These are phyloP conservation scores for Zophobas morio DNA, from an alignment of 1,140 invertebrate genomes.

Conservation along the genomic window DNA sequence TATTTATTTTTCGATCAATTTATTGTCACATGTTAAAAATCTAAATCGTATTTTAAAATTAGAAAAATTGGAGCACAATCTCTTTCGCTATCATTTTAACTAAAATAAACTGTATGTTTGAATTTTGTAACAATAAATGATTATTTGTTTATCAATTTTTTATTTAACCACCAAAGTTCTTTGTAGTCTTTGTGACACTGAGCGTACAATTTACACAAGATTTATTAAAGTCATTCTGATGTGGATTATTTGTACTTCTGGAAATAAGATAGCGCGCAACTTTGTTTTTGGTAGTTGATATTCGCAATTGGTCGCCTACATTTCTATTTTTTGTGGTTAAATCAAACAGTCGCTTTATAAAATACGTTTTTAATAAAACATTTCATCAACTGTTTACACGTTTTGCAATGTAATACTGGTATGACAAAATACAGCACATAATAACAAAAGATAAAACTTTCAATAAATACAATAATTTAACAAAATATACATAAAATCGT, in stretches of 20 bases:
- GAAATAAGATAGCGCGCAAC: too few species aligned
- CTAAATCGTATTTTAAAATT: too few species aligned
- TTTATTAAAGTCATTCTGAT: too few species aligned
- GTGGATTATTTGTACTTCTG: too few species aligned
- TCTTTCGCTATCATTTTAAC: too few species aligned
- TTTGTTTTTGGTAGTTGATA: neutral
- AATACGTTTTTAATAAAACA: conserved; percentile 39
- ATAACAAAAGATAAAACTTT: conserved; percentile 36
- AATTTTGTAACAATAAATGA: too few species aligned
- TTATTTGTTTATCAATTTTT: too few species aligned
- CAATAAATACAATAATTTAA: conserved; percentile 34
- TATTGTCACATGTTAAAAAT: neutral
- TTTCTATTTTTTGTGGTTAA: neutral
- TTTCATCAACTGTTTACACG: conserved; percentile 16
- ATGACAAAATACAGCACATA: conserved; percentile 32
- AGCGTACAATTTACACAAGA: too few species aligned
- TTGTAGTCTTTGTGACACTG: too few species aligned
- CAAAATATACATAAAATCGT: conserved; percentile 1
- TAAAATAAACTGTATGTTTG: too few species aligned
- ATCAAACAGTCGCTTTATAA: conserved; percentile 16
- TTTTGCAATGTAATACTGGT: conserved; percentile 31
- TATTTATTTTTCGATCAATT: neutral
- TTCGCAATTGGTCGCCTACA: neutral
- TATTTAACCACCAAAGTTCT: too few species aligned
- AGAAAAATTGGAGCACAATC: too few species aligned